Evolutionary conservation across 53 echinoderm and acorn worm genomes (phyloP).

Genomic region (Arbacia lixula): DNA sequence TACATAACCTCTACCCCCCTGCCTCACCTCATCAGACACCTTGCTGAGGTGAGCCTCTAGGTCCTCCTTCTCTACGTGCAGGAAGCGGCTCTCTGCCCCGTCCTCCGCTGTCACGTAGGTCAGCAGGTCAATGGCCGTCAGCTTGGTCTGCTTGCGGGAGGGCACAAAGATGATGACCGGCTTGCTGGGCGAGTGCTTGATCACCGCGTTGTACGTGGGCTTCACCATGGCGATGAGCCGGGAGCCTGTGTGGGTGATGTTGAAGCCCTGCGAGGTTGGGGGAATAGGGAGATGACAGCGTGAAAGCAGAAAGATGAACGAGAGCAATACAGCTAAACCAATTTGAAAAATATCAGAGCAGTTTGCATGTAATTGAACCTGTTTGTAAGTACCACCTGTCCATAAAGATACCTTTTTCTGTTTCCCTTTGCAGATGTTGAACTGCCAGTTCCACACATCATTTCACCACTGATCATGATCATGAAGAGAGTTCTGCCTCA

Average conservation of each 20-base stretch:
- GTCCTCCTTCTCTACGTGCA: conserved; percentile 93
- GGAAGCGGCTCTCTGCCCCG: conserved; percentile 84
- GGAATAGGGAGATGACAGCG: not conserved
- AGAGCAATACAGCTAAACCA: conserved; percentile 80
- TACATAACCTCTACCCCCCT: no score
- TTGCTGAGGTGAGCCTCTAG: conserved; percentile 85
- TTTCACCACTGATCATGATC: no score
- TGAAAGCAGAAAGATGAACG: no score
- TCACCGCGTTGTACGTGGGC: conserved; percentile 95
- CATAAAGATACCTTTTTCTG: no score
- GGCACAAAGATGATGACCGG: conserved; percentile 98
- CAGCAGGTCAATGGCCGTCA: conserved; percentile 98
- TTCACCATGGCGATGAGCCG: conserved; percentile 99
- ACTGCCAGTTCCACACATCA: no score
- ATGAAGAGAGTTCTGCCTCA: no score
- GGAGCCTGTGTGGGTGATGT: conserved; percentile 99
- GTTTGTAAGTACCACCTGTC: conserved; percentile 84
- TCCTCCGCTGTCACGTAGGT: conserved; percentile 96
- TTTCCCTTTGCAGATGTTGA: no score
- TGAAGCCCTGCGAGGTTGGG: conserved; percentile 77
- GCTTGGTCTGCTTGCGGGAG: conserved; percentile 97
- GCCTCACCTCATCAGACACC: conserved; percentile 92
- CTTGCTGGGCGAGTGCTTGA: conserved; percentile 90
- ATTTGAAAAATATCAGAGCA: conserved; percentile 85
- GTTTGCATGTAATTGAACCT: no score